Evolutionary conservation across 2,113 vertebrate genomes (phyloP), one percentile per base, ranked within the genome.

Genomic region (Chamaea fasciata): DNA sequence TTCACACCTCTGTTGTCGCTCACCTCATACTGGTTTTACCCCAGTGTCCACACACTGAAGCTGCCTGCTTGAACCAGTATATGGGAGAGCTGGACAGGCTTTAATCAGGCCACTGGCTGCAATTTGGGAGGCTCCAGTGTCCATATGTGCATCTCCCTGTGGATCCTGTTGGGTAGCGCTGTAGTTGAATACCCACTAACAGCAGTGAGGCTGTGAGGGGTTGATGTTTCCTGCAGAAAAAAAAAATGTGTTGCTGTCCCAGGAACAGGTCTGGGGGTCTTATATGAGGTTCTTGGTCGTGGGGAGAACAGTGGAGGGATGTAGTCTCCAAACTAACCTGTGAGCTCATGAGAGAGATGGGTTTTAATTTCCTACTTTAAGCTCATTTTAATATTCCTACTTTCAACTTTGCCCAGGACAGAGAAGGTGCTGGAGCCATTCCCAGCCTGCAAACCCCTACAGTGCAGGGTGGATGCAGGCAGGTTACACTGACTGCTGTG

Each of bases 381-480:
- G 4, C 10, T 80, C 0, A 0, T 49, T 83, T 49, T 90, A 42
- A 14, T 42, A 22, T n/a, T 83, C 63, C 37, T 64, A 1, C 53
- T 37, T 57, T 46, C 7, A 8, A 0, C 16, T 83, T 87, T 75
- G 15, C 5, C 20, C 27, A 64, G 52, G 60, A 56, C 49, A 31
- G 39, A 71, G 49, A 31, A 85, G 10, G 21, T 3, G 0, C 37
- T 35, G n/a, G 18, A 30, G 18, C 39, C 11, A 3, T 53, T 92
- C 46, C 15, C 41, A 67, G 33, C 31, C 33, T 69, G 50, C 47
- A 74, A 42, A 80, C 3, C 62, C 37, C 7, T 28, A 1, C 0
- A 3, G 41, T 10, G 39, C 0, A 4, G 33, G 28, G 21, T 6
- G 4, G 33, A 12, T 0, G 0, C 30, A 33, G 55, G 42, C 52